Percentiles rank a stretch among this genome's conserved stretches.
Evolutionary conservation across 1,140 invertebrate genomes (phyloP).

Genomic region (Sweltsa coloradensis): DNA sequence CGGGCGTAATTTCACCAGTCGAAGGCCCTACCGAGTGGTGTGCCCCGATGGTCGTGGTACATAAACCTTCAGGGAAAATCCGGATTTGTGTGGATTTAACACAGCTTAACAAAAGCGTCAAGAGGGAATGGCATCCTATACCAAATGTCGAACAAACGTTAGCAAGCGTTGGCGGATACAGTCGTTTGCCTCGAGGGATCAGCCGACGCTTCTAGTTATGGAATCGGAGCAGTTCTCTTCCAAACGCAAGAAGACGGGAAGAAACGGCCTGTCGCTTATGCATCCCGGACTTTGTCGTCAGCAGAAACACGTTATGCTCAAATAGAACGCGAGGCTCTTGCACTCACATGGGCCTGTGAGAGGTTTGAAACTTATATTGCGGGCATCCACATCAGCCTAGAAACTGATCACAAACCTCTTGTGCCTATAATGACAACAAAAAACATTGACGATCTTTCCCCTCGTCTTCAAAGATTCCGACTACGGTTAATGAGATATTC

Average conservation of each 20-base stretch:
- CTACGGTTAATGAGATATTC: constrained; percentile 14
- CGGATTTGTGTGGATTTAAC: too few species aligned
- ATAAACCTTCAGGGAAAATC: too few species aligned
- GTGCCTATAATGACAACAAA: constrained; percentile 17
- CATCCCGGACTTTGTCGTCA: constrained; percentile 10
- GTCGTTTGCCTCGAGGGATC: too few species aligned
- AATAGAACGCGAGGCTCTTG: constrained; percentile 11
- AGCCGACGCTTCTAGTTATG: constrained; percentile 6
- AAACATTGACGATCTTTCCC: constrained; percentile 17
- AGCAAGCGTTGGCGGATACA: too few species aligned
- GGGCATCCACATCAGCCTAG: constrained; percentile 10
- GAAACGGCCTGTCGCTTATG: constrained; percentile 1
- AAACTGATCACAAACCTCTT: constrained; percentile 22
- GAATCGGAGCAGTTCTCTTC: constrained; percentile 8
- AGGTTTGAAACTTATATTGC: constrained; percentile 9
- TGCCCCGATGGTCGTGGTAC: too few species aligned
- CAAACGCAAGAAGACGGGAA: constrained; percentile 5
- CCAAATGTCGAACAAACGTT: too few species aligned
- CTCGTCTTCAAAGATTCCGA: constrained; percentile 18
- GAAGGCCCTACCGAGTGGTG: too few species aligned
- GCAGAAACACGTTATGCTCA: constrained; percentile 10
- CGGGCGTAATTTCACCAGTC: too few species aligned
- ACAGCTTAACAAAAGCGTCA: too few species aligned
- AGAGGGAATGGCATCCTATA: too few species aligned
- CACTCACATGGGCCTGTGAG: constrained; percentile 14